Conservation (phyloP, 1,140 invertebrate species). For the Aphelenchoides avenae region DNA sequence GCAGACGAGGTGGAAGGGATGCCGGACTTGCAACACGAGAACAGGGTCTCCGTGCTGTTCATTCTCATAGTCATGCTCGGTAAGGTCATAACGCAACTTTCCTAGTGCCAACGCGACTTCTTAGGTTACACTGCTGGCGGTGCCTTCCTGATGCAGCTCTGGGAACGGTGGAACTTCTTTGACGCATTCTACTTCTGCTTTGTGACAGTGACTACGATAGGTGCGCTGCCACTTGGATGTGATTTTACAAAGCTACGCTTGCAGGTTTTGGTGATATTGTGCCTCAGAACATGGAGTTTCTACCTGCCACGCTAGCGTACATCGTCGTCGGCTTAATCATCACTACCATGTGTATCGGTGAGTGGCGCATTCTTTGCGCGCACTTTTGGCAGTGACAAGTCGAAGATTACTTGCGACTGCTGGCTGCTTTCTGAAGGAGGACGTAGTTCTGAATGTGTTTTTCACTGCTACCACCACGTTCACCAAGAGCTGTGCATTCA, state of each 20-base stretch:
- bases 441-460: too few relatives aligned
- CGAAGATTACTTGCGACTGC: too few relatives aligned
- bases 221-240: conserved; percentile 27
- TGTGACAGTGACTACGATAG: conserved; percentile 59
- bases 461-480: too few relatives aligned
- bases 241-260: conserved; percentile 18
- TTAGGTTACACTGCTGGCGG: conserved; percentile 58
- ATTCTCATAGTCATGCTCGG: conserved; percentile 59
- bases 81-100: conserved; percentile 20
- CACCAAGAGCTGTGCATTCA: too few relatives aligned
- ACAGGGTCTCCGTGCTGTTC: conserved; percentile 57
- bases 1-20: conserved; percentile 44
- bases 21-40: conserved; percentile 39
- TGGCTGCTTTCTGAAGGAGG: too few relatives aligned
- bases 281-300: conserved; percentile 55
- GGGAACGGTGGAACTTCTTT: conserved; percentile 58
- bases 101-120: too few relatives aligned
- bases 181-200: conserved; percentile 60
- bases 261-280: conserved; percentile 58
- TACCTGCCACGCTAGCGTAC: conserved; percentile 53
- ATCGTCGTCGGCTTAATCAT: conserved; percentile 58
- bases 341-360: conserved; percentile 59
- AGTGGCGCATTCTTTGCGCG: conserved; percentile 19
- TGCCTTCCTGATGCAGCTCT: conserved; percentile 57
- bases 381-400: too few relatives aligned